Evolutionary conservation across 2,113 vertebrate species (phyloP).

Genomic region (Siniperca chuatsi): DNA sequence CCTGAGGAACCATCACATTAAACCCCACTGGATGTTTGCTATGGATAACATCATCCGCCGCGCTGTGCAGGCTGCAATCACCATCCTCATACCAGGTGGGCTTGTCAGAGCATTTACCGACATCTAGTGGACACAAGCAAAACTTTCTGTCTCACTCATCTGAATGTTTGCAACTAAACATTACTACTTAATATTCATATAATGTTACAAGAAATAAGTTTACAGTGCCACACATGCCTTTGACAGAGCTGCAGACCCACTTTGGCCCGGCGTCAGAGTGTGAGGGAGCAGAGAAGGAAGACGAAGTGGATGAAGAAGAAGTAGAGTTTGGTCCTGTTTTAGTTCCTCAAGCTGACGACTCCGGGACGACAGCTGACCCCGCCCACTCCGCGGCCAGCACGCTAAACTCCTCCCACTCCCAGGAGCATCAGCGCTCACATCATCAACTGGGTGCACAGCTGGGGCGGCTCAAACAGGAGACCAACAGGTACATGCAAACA

Average conservation of each 20-base stretch:
- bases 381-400: slow-evolving; percentile 41
- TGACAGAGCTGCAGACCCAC: slow-evolving; percentile 89
- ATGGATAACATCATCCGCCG: slow-evolving; percentile 96
- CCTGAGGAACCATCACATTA: slow-evolving; percentile 93
- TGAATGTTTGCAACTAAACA: neutral
- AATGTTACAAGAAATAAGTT: neutral
- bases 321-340: slow-evolving; percentile 75
- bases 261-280: slow-evolving; percentile 90
- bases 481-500: slow-evolving; percentile 83
- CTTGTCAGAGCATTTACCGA: neutral
- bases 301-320: slow-evolving; percentile 86
- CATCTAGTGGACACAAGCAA: slow-evolving; percentile 25
- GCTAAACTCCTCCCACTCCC: slow-evolving; percentile 73
- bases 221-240: neutral
- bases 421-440: slow-evolving; percentile 80
- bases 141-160: no score
- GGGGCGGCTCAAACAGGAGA: slow-evolving; percentile 88
- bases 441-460: slow-evolving; percentile 87
- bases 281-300: slow-evolving; percentile 89
- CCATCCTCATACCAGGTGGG: slow-evolving; percentile 93
- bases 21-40: slow-evolving; percentile 96
- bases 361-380: slow-evolving; percentile 36
- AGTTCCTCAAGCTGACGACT: slow-evolving; percentile 64
- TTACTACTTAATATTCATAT: neutral
- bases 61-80: slow-evolving; percentile 94